Evolutionary conservation across 92 coral and sea anemone species (phyloP), one percentile per base, ranked within the genome.

Genomic region (Palythoa grandiflora): DNA sequence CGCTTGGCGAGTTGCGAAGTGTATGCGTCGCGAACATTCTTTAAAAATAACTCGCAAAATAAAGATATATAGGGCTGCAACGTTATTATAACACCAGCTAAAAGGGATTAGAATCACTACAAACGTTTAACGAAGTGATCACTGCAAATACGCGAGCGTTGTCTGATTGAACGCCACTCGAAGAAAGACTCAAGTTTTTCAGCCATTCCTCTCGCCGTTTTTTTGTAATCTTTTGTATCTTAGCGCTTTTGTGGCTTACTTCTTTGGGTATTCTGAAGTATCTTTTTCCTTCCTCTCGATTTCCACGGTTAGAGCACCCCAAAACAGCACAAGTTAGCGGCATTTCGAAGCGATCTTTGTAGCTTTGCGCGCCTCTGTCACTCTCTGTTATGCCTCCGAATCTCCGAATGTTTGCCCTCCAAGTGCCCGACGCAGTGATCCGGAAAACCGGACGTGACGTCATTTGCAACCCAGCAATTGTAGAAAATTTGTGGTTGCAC

Each of bases 241-340:
- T 76, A 50, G 61, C 63, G 61, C 80, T 63, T 76, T 76, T 76
- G 48, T 76, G 80, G 60, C 17, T 51, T 38, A 76, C 44, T 50
- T 50, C 80, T 51, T 76, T 87, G 16, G 90, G 90, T 8, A 87
- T 60, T 78, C 85, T 61, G 77, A 59, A 87, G 63, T 38, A 87
- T 9, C 78, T 60, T 78, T 77, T 77, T 10, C 61, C 90, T 78
- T 38, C 79, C 50, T 87, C 90, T 77, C 90, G 35, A 76, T 87
- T 87, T 51, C 77, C 77, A 19, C 90, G 84, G 70, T 77, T 87
- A 13, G 84, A 36, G 19, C 90, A 87, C 75, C 90, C 90, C 21
- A 77, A 50, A 87, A 77, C 90, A 13, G 63, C 57, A 74, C 90
- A 87, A 77, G 66, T 21, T 9, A 38, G 57, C 35, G 90, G 78